Base-by-base conservation (phyloP, 2,888 invertebrate species). In the Steinernema carpocapsae region DNA sequence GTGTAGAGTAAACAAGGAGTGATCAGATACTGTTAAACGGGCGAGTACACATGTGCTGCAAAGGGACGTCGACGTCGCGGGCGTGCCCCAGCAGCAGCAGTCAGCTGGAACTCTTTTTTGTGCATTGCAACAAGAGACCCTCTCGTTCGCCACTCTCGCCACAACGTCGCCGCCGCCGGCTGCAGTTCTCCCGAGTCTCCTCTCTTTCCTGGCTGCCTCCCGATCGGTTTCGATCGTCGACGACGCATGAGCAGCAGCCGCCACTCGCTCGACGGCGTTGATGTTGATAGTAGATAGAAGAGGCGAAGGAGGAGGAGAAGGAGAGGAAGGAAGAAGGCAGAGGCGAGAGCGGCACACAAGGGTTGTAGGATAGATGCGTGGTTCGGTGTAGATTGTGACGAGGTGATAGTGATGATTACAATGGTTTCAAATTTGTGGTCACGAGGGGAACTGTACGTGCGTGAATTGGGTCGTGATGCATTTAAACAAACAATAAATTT, bases 41-140 rank as follows among this genome's bases (percentile, higher is more conserved):
- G 17, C 7, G 64, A 64, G 64, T 64, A 64, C 64, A 64, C 64
- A 64, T 17, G 17, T 19, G 19, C 12, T 10, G 10, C 19, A 14
- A 43, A 6, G 4, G 48, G 48, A 48, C n/a, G 56, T n/a, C 19
- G 48, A 17, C 29, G 29, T 32, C 17, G 24, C 64, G 64, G 64
- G 64, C 64, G 64, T 64, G 64, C 29, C 37, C 64, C 26, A 14
- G 26, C 32, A 32, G 17, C 32, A 1, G 64, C 17, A 19, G 26
- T 56, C 64, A 64, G 64, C 64, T 64, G 64, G 64, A 64, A 64
- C 64, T 64, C 64, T 64, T 64, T 64, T 64, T 64, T 64, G 26
- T 26, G 24, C 64, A 17, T 32, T 64, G 64, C 37, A 37, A 37
- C 37, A 37, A 37, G 37, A 37, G 64, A 1, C 37, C 14, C 32